Evolutionary conservation across 2,888 invertebrate genomes (phyloP).

Genomic region (Agrotis exclamationis): DNA sequence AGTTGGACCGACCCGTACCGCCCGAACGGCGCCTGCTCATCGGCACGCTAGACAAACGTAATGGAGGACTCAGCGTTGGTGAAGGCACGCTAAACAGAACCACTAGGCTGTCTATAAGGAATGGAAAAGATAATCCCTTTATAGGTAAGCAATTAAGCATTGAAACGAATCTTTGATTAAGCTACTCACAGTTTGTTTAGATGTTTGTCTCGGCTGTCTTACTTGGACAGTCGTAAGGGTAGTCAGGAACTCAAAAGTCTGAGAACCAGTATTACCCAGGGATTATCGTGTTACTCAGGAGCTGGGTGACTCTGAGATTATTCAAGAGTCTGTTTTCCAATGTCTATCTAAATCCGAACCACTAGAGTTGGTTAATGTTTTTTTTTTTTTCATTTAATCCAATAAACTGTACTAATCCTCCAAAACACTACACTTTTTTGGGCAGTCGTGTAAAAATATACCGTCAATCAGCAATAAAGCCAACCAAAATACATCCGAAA

Average conservation of each 20-base stretch:
- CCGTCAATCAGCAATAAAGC: conserved; percentile 10
- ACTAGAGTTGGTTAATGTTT: too few relatives aligned
- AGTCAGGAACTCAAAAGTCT: too few relatives aligned
- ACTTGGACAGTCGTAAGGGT: too few relatives aligned
- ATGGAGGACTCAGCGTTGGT: conserved; percentile 86
- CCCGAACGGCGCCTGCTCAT: conserved; percentile 86
- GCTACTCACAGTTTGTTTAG: too few relatives aligned
- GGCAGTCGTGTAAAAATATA: too few relatives aligned
- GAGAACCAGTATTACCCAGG: too few relatives aligned
- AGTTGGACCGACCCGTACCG: conserved; percentile 82
- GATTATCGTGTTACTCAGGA: too few relatives aligned
- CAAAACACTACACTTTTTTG: neutral
- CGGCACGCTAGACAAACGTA: conserved; percentile 86
- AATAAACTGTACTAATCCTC: neutral
- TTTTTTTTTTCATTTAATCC: too few relatives aligned
- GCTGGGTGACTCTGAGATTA: too few relatives aligned
- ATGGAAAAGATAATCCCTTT: conserved; percentile 88
- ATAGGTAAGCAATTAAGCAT: conserved; percentile 81
- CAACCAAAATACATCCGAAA: neutral
- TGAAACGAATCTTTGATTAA: neutral
- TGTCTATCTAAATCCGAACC: too few relatives aligned
- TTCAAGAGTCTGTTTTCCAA: too few relatives aligned
- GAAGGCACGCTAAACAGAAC: conserved; percentile 85
- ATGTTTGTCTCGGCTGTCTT: too few relatives aligned
- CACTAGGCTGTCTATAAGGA: conserved; percentile 85